Evolutionary conservation across 2,888 invertebrate species (phyloP).

Genomic region (Leptinotarsa juncta): DNA sequence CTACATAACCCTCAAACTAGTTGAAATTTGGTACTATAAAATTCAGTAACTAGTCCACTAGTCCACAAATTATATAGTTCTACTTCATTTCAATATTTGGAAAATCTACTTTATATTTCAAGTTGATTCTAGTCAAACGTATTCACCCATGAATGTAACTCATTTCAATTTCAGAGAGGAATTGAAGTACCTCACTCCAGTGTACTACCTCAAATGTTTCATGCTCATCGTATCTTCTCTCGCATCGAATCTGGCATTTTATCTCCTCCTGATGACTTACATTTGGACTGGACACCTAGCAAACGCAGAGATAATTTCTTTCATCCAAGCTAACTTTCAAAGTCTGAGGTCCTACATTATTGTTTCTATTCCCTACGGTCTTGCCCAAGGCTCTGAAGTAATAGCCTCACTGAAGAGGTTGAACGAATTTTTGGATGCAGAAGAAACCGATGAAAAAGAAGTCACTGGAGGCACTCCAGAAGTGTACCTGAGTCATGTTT

Average conservation of each 20-base stretch:
- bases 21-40: too few relatives aligned
- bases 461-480: conserved; percentile 18
- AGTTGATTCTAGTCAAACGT: too few relatives aligned
- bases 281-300: conserved; percentile 48
- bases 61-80: too few relatives aligned
- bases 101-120: too few relatives aligned
- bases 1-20: too few relatives aligned
- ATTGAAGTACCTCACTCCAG: conserved; percentile 69
- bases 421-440: conserved; percentile 41
- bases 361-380: conserved; percentile 54
- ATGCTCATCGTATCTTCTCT: conserved; percentile 56
- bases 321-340: conserved; percentile 47
- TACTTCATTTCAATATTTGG: too few relatives aligned
- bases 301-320: conserved; percentile 51
- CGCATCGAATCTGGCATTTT: conserved; percentile 50
- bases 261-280: conserved; percentile 53
- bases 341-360: conserved; percentile 50
- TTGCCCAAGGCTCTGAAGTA: conserved; percentile 52
- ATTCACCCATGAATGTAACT: background rate
- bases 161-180: conserved; percentile 69
- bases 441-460: conserved; percentile 32
- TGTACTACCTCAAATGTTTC: conserved; percentile 60
- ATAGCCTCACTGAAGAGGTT: conserved; percentile 50
- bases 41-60: too few relatives aligned
- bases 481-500: conserved; percentile 44